Evolutionary conservation across 1,140 invertebrate species (phyloP), one percentile per base, ranked within the genome.

Genomic region (Drosophila prosaltans): DNA sequence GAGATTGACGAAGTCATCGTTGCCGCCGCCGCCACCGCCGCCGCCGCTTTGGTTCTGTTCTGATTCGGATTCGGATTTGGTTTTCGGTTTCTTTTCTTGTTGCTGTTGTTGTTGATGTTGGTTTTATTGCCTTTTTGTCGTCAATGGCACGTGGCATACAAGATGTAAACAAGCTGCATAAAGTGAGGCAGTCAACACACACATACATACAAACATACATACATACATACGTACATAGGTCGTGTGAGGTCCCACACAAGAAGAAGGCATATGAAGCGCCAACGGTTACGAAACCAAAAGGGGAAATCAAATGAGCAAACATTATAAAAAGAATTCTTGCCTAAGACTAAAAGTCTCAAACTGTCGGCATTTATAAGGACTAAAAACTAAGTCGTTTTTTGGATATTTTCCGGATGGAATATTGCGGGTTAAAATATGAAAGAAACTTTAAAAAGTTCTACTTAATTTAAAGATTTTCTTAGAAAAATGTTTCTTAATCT

Each of bases 121-220:
- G 28, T 74, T 75, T 75, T 75, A 75, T 75, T 75, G 73, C 73
- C 8, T 64, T 62, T 77, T 41, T 77, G 74, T 65, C 73, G 57
- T 51, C 45, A 24, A 24, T 61, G 83, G 75, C 82, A 86, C 82
- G 82, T 86, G 82, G 83, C 82, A 69, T 61, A 77, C 80, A 73
- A 77, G 82, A 88, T 86, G 82, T 86, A 86, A 86, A 86, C 82
- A 86, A 88, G 79, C 82, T 72, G 58, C 76, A 88, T 55, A 64
- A 82, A 73, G 63, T 65, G 67, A 66, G 70, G 67, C 45, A 51
- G 5, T 26, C 24, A 51, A 8, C 28, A 16, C 16, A 16, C 16
- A 16, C 16, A 16, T 16, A 16, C 16, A 16, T 16, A 16, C 16
- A 16, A 16, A 16, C 16, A 16, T 16, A 16, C 16, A 16, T 16